phyloP scores from a whole-genome alignment of 2,113 vertebrate genomes.

The Micromys minutus region DNA sequence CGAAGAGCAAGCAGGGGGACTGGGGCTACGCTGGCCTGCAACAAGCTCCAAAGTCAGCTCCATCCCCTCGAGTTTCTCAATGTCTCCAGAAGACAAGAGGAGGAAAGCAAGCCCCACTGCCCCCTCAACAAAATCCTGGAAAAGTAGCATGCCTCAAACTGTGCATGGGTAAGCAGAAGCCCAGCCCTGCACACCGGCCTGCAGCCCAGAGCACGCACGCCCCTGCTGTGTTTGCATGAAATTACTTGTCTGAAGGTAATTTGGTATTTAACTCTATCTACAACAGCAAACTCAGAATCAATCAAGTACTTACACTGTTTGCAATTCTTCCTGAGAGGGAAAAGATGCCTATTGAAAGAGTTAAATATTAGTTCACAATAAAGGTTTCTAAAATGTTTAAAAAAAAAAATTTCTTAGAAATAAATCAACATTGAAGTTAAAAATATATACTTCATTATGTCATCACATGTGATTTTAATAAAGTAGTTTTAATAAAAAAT shows the following conservation, averaged over 20 bases:
- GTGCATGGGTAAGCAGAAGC: background rate
- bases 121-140: conserved; percentile 2
- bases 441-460: conserved; percentile 5
- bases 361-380: conserved; percentile 65
- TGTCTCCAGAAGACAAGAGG: background rate
- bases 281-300: conserved; percentile 42
- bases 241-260: background rate
- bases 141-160: conserved; percentile 9
- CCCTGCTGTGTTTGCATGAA: background rate
- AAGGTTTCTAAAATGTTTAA: conserved; percentile 11
- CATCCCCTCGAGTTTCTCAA: background rate
- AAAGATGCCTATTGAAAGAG: conserved; percentile 84
- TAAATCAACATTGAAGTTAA: conserved; percentile 54
- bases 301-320: conserved; percentile 86
- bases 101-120: background rate
- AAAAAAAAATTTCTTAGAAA: conserved; percentile 47
- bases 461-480: background rate
- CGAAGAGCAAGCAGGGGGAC: background rate
- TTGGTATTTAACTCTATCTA: conserved; percentile 35
- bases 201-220: background rate
- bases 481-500: conserved; percentile 50
- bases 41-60: background rate
- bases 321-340: conserved; percentile 84
- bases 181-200: background rate
- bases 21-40: background rate